A percentile compares a stretch with the other conserved stretches of the same genome.
Conservation (phyloP, 1,140 invertebrate genomes). For the Acromyrmex charruanus region DNA sequence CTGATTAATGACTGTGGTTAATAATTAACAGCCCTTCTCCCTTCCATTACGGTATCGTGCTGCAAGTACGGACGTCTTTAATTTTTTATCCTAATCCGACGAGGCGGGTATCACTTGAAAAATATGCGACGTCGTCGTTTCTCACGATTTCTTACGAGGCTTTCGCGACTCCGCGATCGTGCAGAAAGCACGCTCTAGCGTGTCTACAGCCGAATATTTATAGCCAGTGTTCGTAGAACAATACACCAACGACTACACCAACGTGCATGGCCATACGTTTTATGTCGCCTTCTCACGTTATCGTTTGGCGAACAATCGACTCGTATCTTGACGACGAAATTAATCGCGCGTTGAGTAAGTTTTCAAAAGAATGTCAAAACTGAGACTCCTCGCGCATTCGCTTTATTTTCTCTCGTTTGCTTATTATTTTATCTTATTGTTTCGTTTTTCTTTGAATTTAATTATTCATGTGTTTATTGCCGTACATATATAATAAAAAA, state of each 20-base stretch:
- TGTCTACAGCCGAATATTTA: slow-evolving; percentile 72
- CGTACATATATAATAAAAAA: neutral
- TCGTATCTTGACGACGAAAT: slow-evolving; percentile 41
- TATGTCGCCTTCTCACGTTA: slow-evolving; percentile 76
- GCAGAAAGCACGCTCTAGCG: slow-evolving; percentile 44
- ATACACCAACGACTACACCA: slow-evolving; percentile 52
- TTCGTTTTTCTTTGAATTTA: neutral
- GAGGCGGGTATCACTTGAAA: slow-evolving; percentile 50
- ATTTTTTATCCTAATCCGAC: slow-evolving; percentile 48
- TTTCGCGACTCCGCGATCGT: slow-evolving; percentile 31
- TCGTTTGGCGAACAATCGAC: slow-evolving; percentile 70
- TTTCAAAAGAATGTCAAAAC: slow-evolving; percentile 5
- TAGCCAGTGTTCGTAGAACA: slow-evolving; percentile 66
- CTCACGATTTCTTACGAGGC: slow-evolving; percentile 41
- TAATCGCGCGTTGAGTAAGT: slow-evolving; percentile 37
- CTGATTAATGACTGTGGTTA: slow-evolving; percentile 55
- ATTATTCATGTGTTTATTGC: neutral
- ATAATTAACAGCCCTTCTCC: slow-evolving; percentile 49
- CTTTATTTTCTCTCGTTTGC: neutral
- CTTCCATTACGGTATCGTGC: slow-evolving; percentile 44
- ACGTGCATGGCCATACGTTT: slow-evolving; percentile 66
- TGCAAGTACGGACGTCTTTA: neutral
- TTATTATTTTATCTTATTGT: neutral
- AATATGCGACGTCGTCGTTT: slow-evolving; percentile 49
- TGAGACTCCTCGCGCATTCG: neutral